phyloP scores from a whole-genome alignment of 2,113 vertebrate genomes.

The Lepus timidus region DNA sequence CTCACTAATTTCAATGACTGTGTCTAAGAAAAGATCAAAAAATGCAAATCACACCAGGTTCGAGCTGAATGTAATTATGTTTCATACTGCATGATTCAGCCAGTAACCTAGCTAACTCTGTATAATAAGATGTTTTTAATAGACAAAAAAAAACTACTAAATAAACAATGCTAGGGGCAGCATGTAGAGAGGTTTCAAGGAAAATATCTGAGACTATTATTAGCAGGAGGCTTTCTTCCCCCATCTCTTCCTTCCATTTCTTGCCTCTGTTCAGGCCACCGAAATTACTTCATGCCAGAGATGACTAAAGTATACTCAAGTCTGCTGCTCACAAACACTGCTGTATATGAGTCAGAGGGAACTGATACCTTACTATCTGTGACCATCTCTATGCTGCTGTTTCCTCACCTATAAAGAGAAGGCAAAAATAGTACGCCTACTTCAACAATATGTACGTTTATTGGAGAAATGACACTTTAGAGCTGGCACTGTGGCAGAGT shows the following conservation, averaged over 20 bases:
- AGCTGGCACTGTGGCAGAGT: background rate
- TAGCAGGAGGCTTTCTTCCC: background rate
- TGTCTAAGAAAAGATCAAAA: slow-evolving; percentile 50
- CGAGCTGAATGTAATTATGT: background rate
- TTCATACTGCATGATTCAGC: background rate
- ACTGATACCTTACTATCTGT: background rate
- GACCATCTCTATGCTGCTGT: background rate
- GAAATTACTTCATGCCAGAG: background rate
- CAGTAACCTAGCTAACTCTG: background rate
- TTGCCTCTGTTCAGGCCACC: background rate
- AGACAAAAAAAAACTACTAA: background rate
- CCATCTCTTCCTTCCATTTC: background rate
- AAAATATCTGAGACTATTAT: background rate
- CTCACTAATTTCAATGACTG: slow-evolving; percentile 15
- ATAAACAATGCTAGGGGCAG: background rate
- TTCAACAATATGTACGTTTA: background rate
- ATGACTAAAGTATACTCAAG: background rate
- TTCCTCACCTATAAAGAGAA: background rate
- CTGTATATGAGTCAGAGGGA: background rate
- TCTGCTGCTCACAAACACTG: background rate
- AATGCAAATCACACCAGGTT: slow-evolving; percentile 22
- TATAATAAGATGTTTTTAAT: background rate
- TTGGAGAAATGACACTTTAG: background rate
- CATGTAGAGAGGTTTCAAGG: background rate
- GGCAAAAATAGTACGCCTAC: background rate